Evolutionary conservation across 2,113 vertebrate species (phyloP), one percentile per base, ranked within the genome.

Genomic region (Tautogolabrus adspersus): DNA sequence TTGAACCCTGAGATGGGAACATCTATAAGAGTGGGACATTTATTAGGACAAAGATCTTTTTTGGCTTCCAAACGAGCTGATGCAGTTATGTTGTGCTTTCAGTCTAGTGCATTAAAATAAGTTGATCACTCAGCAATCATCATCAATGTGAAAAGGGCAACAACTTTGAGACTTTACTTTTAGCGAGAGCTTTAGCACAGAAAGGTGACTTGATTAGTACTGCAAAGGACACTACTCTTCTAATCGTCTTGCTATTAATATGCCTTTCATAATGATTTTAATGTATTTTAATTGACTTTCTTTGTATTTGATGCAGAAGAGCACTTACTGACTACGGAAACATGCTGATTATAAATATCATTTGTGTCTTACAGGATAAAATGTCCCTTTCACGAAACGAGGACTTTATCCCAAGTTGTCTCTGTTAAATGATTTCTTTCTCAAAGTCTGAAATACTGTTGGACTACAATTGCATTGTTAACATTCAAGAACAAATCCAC

Each of bases 31-130:
- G 11, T 1, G 55, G 26, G 63, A 71, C 67, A 66, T 74, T 87
- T 79, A 88, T 86, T 66, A 69, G 66, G 62, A 58, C 80, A 80
- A 76, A 89, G 74, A 88, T 87, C 72, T 86, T 90, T 90, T 88
- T 88, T 90, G 89, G 89, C 88, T 75, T 46, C 10, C 42, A 56
- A 61, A 85, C 66, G 49, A 81, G 78, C 90, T 88, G 86, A 85
- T 84, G 81, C 66, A 77, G 79, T 69, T 65, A 78, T 72, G 78
- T 81, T 66, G 68, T 19, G 58, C 79, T 72, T 40, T 3, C 52
- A 49, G 55, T 60, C 55, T 22, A 19, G 40, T 72, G 59, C 75
- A 80, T 77, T 81, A 59, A 87, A 88, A 90, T 89, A 89, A 85
- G 37, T 73, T 87, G 85, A 81, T 66, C 59, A 69, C 66, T 72